Evolutionary conservation across 2,888 invertebrate genomes (phyloP), one percentile per base, ranked within the genome.

Genomic region (Clunio marinus): DNA sequence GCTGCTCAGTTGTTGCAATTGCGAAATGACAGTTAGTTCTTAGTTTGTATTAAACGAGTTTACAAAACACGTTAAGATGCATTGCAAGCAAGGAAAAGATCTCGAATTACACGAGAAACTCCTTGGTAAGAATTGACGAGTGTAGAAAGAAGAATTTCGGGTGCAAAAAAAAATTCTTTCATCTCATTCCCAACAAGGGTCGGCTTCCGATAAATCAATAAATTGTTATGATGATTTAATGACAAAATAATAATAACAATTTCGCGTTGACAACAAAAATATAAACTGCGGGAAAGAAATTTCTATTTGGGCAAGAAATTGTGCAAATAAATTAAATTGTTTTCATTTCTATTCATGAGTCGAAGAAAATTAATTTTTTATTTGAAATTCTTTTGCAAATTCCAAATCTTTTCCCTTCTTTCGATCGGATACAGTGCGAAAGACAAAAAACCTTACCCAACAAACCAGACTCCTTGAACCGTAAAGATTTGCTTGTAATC

Each of bases 211-310:
- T 68, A 68, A 68, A 68, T 68, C 68, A 68, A 68, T 58, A 58
- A 68, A 35, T 68, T 28, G 41, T 15, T 17, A 68, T 58, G 57
- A 66, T 55, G 68, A 68, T 68, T 68, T 68, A 68, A 68, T 68
- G 57, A 37, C 58, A 55, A 58, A 68, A 58, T 68, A 68, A 68
- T n/a, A n/a, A n/a, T 57, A 66, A 66, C 32, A 66, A 66, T 55
- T 66, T 66, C 66, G 55, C 66, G 66, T 41, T 58, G 57, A 41
- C 41, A 68, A 25, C 41, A 58, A 68, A 66, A 66, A 55, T 55
- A 66, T 28, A 35, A 66, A 66, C 66, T 55, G 66, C 51, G 24
- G n/a, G 46, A 46, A 46, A 20, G 24, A n/a, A n/a, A n/a, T n/a
- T n/a, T n/a, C n/a, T n/a, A n/a, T n/a, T n/a, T n/a, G n/a, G n/a